Base-by-base conservation (phyloP, 2,113 vertebrate genomes). In the Etia nguti region DNA sequence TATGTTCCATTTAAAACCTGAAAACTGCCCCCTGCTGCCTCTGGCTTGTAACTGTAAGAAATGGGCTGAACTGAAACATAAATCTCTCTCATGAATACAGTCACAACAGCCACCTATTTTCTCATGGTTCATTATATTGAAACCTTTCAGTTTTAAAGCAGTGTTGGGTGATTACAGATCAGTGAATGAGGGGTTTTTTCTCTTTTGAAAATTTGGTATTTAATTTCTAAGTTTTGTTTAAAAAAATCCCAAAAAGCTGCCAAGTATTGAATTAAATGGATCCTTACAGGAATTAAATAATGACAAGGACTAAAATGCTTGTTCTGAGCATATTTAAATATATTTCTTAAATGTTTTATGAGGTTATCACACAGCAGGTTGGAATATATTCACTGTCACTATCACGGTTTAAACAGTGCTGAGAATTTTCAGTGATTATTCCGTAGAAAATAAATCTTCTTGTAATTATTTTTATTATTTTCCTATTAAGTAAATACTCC, bases 211-310 rank as follows among this genome's bases (percentile, higher is more conserved):
- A 11, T 65, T 12, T 60, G 31, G 10, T 65, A 36, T 62, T 20
- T 62, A 36, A 62, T 62, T 36, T 20, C 0, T 11, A 20, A 11
- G 59, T 62, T 20, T 34, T 29, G 24, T 5, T 5, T 8, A 34
- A 34, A 34, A 34, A 34, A 43, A 43, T 29, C 29, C 29, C 29
- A 12, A 34, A 18, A 65, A 65, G 31, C 31, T 65, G 60, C 31
- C 1, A 65, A 36, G 10, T 36, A n/a, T 65, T 36, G 38, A 36
- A 65, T n/a, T 65, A 36, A 65, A 65, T 4, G 8, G 59, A 11
- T 62, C 31, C 2, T 65, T 36, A 11, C 6, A 65, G 18, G 20
- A 20, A 11, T 4, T 0, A 36, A 36, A 65, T 36, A 0, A 65
- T 65, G n/a, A 36, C 38, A 65, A 38, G 18, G 60, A n/a, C 10